phyloP scores from a whole-genome alignment of 2,888 invertebrate species.

The Mythimna pallens region DNA sequence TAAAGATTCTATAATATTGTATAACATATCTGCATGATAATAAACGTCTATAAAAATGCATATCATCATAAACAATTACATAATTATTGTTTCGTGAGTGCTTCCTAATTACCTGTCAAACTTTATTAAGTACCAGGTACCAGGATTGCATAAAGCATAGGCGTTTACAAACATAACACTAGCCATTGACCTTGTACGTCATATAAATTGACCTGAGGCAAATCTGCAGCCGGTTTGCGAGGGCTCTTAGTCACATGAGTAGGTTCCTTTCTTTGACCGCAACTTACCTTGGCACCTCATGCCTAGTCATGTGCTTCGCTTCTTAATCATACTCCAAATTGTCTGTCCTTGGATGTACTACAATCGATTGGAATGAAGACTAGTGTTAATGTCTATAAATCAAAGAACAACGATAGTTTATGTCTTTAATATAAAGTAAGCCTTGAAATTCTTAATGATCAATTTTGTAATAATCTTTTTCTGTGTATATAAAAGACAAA shows the following conservation, averaged over 20 bases:
- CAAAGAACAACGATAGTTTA: neutral
- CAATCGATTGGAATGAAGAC: conserved; percentile 28
- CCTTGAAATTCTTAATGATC: neutral
- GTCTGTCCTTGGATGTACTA: conserved; percentile 38
- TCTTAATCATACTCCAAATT: conserved; percentile 21
- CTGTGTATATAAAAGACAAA: too few relatives aligned
- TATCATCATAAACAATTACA: neutral
- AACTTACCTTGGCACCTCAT: conserved; percentile 41
- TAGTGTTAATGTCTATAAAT: conserved; percentile 6
- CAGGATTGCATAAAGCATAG: conserved; percentile 6
- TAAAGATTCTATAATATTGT: too few relatives aligned
- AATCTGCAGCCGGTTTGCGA: conserved; percentile 12
- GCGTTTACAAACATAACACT: conserved; percentile 10
- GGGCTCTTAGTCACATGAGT: conserved; percentile 17
- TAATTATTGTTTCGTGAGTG: neutral
- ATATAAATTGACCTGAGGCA: conserved; percentile 15
- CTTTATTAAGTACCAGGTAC: conserved; percentile 18
- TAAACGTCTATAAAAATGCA: neutral
- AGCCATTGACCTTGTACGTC: conserved; percentile 19
- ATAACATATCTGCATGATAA: too few relatives aligned
- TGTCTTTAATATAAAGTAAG: neutral
- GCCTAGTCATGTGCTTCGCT: conserved; percentile 27
- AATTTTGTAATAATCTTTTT: too few relatives aligned
- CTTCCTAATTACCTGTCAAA: conserved; percentile 4
- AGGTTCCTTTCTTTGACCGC: conserved; percentile 44